phyloP scores from a whole-genome alignment of 1,140 invertebrate species.

The Psilanteris sp. region DNA sequence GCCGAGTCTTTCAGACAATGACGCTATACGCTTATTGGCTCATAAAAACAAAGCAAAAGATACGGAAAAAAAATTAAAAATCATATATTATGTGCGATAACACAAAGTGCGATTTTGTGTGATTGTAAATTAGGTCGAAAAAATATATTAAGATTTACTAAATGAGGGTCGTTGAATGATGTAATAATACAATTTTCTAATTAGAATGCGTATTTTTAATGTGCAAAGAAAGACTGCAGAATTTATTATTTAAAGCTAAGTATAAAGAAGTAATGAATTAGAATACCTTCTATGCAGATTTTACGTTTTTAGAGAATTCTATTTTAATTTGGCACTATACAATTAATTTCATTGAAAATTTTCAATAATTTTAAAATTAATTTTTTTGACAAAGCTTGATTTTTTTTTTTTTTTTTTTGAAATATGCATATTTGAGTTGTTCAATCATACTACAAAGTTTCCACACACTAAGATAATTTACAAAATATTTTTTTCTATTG shows the following conservation, averaged over 20 bases:
- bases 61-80: constrained; percentile 2
- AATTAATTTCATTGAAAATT: too few species aligned
- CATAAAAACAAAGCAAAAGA: constrained; percentile 21
- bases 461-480: too few species aligned
- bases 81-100: too few species aligned
- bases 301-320: too few species aligned
- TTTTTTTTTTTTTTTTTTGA: too few species aligned
- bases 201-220: constrained; percentile 10
- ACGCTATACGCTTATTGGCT: constrained; percentile 78
- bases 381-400: too few species aligned
- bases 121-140: constrained; percentile 30
- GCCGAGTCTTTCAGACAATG: constrained; percentile 73
- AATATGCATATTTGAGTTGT: too few species aligned
- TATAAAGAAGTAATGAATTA: constrained; percentile 14
- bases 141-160: neutral
- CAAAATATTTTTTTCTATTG: too few species aligned
- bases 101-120: constrained; percentile 75
- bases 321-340: too few species aligned
- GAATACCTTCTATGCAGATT: constrained; percentile 21
- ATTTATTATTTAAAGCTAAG: constrained; percentile 21
- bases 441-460: too few species aligned
- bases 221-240: constrained; percentile 31
- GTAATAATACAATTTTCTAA: constrained; percentile 32
- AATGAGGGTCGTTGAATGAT: constrained; percentile 3
- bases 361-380: too few species aligned